Evolutionary conservation across 2,888 invertebrate genomes (phyloP), one percentile per base, ranked within the genome.

Genomic region (Diloba caeruleocephala): DNA sequence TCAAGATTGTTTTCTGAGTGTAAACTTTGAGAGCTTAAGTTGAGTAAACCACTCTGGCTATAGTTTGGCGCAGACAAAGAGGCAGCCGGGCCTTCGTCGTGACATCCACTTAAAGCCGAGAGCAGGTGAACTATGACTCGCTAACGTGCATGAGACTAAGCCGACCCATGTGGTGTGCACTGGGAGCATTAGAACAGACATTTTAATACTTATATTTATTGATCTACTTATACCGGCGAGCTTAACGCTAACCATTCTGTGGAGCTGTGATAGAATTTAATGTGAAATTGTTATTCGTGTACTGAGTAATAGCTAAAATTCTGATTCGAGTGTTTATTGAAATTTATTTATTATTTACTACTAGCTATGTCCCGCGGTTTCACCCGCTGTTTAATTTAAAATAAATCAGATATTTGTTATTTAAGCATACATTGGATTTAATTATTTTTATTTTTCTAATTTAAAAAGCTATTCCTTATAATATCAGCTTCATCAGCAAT

Each of bases 1-100:
- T 81, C 77, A 79, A 79, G 76, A 82, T 79, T 82, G 79, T 82
- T 82, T 82, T 79, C 77, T 64, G 65, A 74, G 71, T 62, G 59
- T 57, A 61, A 61, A 71, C 52, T 55, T 57, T 61, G 54, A 57
- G 65, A 68, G 78, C 74, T 79, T 79, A 74, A 79, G 75, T 81
- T 78, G 69, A 70, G 74, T 79, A 78, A 82, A 73, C 76, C 71
- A 65, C 71, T 70, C 45, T 28, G 60, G 36, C 33, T 26, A 31
- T 59, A 70, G 64, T 55, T 65, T 52, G 48, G 44, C 71, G 58
- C 62, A 71, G 67, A 82, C 82, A 83, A 82, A 83, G 75, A 63
- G 61, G 67, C 58, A 25, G 43, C 55, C 63, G 42, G 49, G 43
- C 56, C 59, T 58, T 54, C 55, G 64, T 71, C 71, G 76, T 76